These are phyloP conservation scores for Passer montanus DNA, from an alignment of 2,113 vertebrate genomes.

Conservation along the genomic window DNA sequence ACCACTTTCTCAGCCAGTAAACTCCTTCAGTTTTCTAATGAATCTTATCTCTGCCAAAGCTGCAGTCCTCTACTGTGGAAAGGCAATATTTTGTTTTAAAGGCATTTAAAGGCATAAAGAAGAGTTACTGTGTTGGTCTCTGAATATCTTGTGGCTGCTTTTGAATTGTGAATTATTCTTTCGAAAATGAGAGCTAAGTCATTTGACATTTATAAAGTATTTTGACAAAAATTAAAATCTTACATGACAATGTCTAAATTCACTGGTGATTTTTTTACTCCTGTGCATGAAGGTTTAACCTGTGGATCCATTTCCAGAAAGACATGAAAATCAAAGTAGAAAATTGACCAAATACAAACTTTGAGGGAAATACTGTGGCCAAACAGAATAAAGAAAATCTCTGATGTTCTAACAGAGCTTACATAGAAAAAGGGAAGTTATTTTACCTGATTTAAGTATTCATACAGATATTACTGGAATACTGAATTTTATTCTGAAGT, in stretches of 20 bases:
- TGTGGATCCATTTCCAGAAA: background rate
- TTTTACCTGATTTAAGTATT: slow-evolving; percentile 2
- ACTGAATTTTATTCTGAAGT: background rate
- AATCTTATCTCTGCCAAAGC: background rate
- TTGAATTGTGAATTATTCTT: background rate
- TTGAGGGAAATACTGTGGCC: background rate
- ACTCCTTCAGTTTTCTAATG: background rate
- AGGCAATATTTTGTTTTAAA: background rate
- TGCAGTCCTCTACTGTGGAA: background rate
- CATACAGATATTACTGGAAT: background rate
- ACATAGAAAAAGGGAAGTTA: background rate
- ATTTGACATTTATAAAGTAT: background rate
- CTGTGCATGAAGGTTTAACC: background rate
- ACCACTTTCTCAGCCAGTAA: background rate
- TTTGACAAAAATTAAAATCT: background rate
- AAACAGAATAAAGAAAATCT: slow-evolving; percentile 14
- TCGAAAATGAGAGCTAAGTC: background rate
- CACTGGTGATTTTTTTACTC: background rate
- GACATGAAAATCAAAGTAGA: background rate
- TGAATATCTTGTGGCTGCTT: background rate
- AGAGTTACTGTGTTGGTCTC: background rate
- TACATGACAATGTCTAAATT: background rate
- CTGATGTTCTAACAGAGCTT: background rate
- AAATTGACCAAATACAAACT: background rate
- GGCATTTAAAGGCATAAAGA: background rate